Conservation (phyloP, 2,113 vertebrate species). For the Daphoenositta chrysoptera region DNA sequence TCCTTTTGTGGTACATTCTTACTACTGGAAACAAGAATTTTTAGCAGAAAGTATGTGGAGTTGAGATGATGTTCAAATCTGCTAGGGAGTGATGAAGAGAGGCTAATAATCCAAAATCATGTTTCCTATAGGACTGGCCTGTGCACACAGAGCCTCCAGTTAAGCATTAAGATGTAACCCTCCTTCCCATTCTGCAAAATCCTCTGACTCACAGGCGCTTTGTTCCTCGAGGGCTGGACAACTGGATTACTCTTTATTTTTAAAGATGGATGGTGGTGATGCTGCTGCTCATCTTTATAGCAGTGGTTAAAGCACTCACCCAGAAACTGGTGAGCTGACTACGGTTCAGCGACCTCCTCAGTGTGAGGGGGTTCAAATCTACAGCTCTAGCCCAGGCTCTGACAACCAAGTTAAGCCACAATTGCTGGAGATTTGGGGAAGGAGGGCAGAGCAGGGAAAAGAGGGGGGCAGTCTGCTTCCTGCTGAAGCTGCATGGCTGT, state of each 20-base stretch:
- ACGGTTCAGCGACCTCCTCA: background rate
- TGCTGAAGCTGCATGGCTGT: background rate
- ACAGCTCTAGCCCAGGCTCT: background rate
- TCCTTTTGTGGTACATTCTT: background rate
- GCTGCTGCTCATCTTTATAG: constrained; percentile 47
- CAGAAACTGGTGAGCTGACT: constrained; percentile 48
- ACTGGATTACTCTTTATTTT: constrained; percentile 55
- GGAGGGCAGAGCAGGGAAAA: background rate
- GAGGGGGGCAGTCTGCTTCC: background rate
- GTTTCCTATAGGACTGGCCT: background rate
- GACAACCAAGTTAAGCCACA: constrained; percentile 3
- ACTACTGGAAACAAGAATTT: background rate
- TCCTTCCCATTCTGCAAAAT: background rate
- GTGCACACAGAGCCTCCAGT: background rate
- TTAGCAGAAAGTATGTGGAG: background rate
- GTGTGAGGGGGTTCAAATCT: constrained; percentile 13
- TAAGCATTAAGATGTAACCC: background rate
- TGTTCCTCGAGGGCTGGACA: constrained; percentile 14
- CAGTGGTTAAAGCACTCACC: constrained; percentile 50
- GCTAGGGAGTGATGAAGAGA: background rate
- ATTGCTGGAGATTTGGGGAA: background rate
- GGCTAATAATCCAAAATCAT: background rate
- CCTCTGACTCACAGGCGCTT: background rate
- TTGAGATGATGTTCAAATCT: background rate
- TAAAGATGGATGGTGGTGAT: constrained; percentile 46